These are phyloP conservation scores for Panthera uncia DNA, from an alignment of 2,113 vertebrate species.

Conservation along the genomic window DNA sequence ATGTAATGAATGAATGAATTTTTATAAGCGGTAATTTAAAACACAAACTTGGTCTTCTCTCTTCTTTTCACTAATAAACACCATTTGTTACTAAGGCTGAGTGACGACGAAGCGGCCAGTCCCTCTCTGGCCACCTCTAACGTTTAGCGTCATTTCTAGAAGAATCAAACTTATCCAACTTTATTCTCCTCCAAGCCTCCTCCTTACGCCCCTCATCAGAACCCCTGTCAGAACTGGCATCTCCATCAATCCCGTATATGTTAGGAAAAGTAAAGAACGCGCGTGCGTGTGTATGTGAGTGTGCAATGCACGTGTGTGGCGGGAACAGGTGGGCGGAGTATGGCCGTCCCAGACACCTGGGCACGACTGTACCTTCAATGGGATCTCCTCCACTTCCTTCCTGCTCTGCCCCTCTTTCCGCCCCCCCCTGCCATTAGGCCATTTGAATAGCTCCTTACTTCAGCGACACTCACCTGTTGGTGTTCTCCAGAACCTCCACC, in stretches of 20 bases:
- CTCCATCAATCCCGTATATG: neutral
- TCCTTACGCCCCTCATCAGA: neutral
- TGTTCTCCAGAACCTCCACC: conserved; percentile 96
- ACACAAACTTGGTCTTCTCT: neutral
- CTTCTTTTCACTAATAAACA: neutral
- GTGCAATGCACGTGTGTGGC: rapidly evolving
- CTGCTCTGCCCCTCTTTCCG: neutral
- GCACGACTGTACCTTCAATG: neutral
- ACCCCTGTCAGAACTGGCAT: neutral
- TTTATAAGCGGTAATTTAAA: neutral
- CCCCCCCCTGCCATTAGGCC: neutral
- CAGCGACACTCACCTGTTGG: conserved; percentile 91
- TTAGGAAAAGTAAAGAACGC: neutral
- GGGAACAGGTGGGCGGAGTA: neutral
- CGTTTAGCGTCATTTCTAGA: neutral
- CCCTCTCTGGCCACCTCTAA: neutral
- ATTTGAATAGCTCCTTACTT: rapidly evolving
- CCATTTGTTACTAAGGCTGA: neutral
- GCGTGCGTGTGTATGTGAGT: rapidly evolving
- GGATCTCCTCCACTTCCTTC: neutral
- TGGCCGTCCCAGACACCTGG: neutral
- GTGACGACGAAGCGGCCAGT: neutral
- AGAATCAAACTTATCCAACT: neutral
- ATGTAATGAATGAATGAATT: neutral
- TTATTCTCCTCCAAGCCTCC: neutral